Evolutionary conservation across 1,140 invertebrate genomes (phyloP).

Genomic region (Drosophila rhopaloa): DNA sequence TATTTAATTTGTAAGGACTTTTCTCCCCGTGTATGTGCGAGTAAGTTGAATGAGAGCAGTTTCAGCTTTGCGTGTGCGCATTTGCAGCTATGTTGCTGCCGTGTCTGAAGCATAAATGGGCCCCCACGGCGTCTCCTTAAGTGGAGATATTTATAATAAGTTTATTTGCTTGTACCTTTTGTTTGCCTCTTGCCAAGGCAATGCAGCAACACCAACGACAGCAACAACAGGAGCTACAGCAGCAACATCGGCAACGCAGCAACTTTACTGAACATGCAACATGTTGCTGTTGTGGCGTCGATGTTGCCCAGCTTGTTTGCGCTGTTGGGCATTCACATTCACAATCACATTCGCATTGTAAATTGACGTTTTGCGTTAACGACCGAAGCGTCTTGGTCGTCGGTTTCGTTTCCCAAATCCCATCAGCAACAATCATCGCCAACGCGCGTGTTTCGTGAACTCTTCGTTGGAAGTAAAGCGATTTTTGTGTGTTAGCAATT

Average conservation of each 20-base stretch:
- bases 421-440: conserved; percentile 25
- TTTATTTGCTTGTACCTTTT: conserved; percentile 76
- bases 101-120: conserved; percentile 65
- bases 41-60: conserved; percentile 68
- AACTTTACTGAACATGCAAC: conserved; percentile 36
- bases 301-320: conserved; percentile 70
- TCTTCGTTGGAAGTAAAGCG: conserved; percentile 14
- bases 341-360: conserved; percentile 81
- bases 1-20: no score
- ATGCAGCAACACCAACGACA: conserved; percentile 20
- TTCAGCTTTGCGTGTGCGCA: conserved; percentile 78
- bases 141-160: conserved; percentile 83
- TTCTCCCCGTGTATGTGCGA: conserved; percentile 25
- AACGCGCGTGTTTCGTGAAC: conserved; percentile 38
- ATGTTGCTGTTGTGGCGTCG: conserved; percentile 52
- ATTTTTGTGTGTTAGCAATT: conserved; percentile 16
- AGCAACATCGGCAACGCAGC: conserved; percentile 36
- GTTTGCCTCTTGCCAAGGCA: conserved; percentile 28
- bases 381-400: conserved; percentile 51
- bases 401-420: conserved; percentile 16
- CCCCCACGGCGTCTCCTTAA: conserved; percentile 74
- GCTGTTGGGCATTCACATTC: conserved; percentile 65
- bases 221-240: conserved; percentile 14
- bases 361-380: conserved; percentile 81
- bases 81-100: conserved; percentile 59